Conservation (phyloP, 2,113 vertebrate species). For the Uropsilus gracilis region DNA sequence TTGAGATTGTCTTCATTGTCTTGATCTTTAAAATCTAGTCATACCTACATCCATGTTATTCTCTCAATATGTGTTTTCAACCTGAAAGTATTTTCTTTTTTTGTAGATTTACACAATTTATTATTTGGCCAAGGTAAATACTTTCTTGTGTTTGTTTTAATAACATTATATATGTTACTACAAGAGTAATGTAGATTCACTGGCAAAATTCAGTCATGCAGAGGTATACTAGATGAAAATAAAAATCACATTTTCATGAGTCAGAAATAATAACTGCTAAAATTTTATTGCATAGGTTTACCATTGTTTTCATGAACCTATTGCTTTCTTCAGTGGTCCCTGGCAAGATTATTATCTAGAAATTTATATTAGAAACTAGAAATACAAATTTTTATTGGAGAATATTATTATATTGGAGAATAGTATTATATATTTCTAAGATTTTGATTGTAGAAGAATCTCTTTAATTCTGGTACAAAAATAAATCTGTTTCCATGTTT, state of each 20-base stretch:
- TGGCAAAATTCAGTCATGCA: neutral
- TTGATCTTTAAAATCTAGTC: neutral
- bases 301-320: neutral
- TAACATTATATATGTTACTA: neutral
- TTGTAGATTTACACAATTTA: neutral
- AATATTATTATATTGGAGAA: neutral
- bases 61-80: neutral
- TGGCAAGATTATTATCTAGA: neutral
- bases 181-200: neutral
- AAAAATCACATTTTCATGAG: neutral
- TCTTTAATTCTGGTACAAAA: neutral
- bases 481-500: too few species aligned
- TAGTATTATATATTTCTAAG: neutral
- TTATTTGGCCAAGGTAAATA: neutral
- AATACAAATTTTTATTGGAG: neutral
- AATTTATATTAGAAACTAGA: neutral
- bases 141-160: neutral
- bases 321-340: neutral
- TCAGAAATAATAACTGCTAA: neutral
- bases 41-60: neutral
- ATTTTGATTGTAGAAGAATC: conserved; percentile 41
- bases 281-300: neutral
- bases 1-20: neutral
- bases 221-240: neutral
- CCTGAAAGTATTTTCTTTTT: neutral